Evolutionary conservation across 2,113 vertebrate species (phyloP).

Genomic region (Butorides virescens): DNA sequence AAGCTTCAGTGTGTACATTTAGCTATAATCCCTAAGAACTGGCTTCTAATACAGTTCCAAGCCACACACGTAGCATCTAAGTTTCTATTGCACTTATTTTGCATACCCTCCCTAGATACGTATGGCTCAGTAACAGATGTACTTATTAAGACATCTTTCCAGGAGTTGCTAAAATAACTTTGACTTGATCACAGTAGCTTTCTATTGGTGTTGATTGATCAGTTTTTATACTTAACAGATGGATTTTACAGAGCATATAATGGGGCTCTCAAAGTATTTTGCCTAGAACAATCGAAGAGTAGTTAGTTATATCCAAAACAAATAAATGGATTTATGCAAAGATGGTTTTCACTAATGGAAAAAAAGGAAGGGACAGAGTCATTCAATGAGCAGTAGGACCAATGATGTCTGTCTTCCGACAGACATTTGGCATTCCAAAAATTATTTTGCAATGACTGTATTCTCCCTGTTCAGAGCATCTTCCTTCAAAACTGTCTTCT

Average conservation of each 20-base stretch:
- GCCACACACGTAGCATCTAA: background rate
- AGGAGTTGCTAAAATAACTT: background rate
- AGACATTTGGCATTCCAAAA: background rate
- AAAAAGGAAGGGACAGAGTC: background rate
- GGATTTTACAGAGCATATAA: background rate
- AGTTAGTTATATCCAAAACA: background rate
- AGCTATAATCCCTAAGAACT: background rate
- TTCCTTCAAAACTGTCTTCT: background rate
- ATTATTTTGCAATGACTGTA: background rate
- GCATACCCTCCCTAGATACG: background rate
- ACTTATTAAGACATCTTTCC: background rate
- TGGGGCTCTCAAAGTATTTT: background rate
- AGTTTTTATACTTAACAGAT: background rate
- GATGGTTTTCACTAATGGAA: background rate
- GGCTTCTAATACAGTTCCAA: background rate
- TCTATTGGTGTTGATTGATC: background rate
- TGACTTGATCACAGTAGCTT: background rate
- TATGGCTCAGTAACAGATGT: background rate
- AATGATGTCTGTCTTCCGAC: background rate
- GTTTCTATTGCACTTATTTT: background rate
- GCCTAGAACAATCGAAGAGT: background rate
- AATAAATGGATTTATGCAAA: background rate
- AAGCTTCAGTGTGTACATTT: background rate
- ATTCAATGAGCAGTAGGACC: background rate
- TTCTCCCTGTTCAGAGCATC: background rate